Percentiles rank a stretch among this genome's conserved stretches.
These are phyloP conservation scores for Sesia apiformis DNA, from an alignment of 2,888 invertebrate species.

Conservation along the genomic window DNA sequence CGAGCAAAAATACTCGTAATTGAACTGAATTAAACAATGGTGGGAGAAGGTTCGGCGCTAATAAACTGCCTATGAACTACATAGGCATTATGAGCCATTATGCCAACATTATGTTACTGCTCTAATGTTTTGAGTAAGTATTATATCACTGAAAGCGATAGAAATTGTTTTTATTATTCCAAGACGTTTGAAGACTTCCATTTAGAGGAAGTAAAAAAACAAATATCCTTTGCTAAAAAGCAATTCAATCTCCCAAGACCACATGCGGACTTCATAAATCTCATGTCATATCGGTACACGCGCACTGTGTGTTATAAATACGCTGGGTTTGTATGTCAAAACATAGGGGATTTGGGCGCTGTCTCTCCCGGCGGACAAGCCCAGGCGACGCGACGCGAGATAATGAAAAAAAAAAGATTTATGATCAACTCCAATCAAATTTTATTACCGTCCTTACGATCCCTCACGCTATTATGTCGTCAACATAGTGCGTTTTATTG, in stretches of 20 bases:
- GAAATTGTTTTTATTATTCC: too few species aligned
- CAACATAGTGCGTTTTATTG: conserved; percentile 32
- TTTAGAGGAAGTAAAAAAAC: neutral
- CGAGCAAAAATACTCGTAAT: conserved; percentile 23
- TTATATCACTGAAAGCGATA: too few species aligned
- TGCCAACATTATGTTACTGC: too few species aligned
- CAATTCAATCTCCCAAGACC: conserved; percentile 57
- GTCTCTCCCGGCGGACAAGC: conserved; percentile 38
- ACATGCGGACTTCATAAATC: conserved; percentile 70
- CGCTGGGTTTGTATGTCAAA: conserved; percentile 65
- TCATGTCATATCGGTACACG: conserved; percentile 51
- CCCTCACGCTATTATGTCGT: conserved; percentile 36
- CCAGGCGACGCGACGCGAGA: conserved; percentile 43
- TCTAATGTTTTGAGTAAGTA: too few species aligned
- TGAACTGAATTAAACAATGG: conserved; percentile 40
- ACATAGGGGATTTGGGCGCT: conserved; percentile 63
- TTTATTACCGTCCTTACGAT: conserved; percentile 58
- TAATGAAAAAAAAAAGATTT: conserved; percentile 72
- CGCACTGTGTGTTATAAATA: conserved; percentile 62
- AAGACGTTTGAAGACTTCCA: too few species aligned
- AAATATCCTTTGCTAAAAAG: conserved; percentile 7
- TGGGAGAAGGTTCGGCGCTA: conserved; percentile 25
- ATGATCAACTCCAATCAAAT: conserved; percentile 70
- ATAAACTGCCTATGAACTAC: conserved; percentile 12
- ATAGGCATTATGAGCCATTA: too few species aligned